Evolutionary conservation across 2,113 vertebrate species (phyloP), one percentile per base, ranked within the genome.

Genomic region (Hippocampus mohnikei): DNA sequence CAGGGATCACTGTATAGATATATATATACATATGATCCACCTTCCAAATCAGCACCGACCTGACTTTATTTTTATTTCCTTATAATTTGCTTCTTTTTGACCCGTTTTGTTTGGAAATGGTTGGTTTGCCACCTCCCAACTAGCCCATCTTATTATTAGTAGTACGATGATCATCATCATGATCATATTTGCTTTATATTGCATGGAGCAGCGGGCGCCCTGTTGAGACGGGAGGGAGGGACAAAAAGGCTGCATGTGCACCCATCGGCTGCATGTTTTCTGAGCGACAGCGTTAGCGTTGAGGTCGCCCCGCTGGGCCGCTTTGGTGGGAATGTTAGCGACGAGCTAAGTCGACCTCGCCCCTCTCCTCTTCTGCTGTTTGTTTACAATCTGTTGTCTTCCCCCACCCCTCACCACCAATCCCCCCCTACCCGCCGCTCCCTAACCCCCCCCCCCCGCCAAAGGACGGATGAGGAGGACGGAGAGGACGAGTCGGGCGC

Each of bases 401-500:
- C 88, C 88, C 60, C 84, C 87, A 77, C 27, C 80, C 80, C 84
- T 77, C 74, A 48, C 77, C 83, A 73, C 84, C 83, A 77, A 66
- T 77, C 77, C 63, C 9, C 27, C 65, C 66, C 67, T 79, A 74
- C 79, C 84, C 78, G 69, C 79, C 80, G 71, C 75, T 67, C 82
- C 77, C 72, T 69, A 73, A 82, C 82, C 81, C 56, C 73, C 80
- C 80, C 80, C 66, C 84, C 78, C 80, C 33, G 0, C 33, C 84
- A 82, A 91, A 91, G 90, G 88, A 97, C 94, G 91, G 92, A 94
- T 86, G 95, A 97, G 64, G 97, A 98, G 80, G 96, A 98, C 3
- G 95, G 93, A 64, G 97, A 98, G 86, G 95, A 97, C 60, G 96
- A 98, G 87, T 95, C 95, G 75, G 85, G 94, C 0, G 94, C 94